These are phyloP conservation scores for Cerastoderma edule DNA, from an alignment of 2,888 invertebrate species.

Conservation along the genomic window DNA sequence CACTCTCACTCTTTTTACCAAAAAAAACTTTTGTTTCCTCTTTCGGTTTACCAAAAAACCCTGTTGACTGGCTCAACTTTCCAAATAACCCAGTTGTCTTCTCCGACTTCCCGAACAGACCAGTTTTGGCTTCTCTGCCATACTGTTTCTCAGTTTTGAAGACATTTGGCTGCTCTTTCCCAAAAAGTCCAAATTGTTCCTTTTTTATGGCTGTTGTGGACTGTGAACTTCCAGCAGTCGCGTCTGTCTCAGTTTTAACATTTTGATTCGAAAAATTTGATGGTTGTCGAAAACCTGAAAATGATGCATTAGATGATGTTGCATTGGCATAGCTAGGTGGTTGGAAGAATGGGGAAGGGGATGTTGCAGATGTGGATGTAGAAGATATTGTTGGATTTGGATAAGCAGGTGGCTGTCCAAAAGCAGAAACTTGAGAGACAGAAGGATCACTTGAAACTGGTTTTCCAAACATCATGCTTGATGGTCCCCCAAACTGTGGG, in stretches of 20 bases:
- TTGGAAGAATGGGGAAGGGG: neutral
- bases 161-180: neutral
- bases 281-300: neutral
- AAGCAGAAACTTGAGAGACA: slow-evolving; percentile 6
- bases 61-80: neutral
- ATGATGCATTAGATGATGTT: neutral
- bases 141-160: slow-evolving; percentile 1
- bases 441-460: slow-evolving; percentile 10
- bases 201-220: neutral
- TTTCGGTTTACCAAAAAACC: slow-evolving; percentile 11
- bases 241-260: neutral
- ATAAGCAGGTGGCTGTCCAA: slow-evolving; percentile 8
- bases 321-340: neutral
- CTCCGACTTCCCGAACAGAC: slow-evolving; percentile 7
- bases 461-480: slow-evolving; percentile 19
- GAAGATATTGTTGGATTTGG: neutral
- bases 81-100: slow-evolving; percentile 8
- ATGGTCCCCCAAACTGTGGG: neutral
- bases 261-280: no score
- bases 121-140: neutral
- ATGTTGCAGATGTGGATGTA: slow-evolving; percentile 9
- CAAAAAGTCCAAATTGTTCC: slow-evolving; percentile 19
- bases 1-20: slow-evolving; percentile 4
- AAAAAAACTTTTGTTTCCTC: slow-evolving; percentile 2
- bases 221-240: neutral